Base-by-base conservation (phyloP, 2,888 invertebrate genomes). In the Amiota communis region DNA sequence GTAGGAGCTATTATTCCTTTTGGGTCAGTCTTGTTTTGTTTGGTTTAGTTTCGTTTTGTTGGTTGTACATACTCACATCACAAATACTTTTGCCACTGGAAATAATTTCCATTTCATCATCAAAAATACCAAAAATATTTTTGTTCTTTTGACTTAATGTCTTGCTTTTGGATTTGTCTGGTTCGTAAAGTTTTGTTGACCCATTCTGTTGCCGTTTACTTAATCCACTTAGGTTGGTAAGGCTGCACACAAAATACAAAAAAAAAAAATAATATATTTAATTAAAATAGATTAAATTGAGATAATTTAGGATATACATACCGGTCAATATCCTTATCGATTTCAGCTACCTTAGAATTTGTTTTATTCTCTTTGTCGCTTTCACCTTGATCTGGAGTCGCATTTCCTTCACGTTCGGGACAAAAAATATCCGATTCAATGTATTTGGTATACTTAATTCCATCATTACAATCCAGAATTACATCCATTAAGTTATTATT, bases 301-400 rank as follows among this genome's bases (percentile, higher is more conserved):
- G 10, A 17, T 59, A 8, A 57, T 51, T 67, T 53, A 13, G 3
- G 1, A 17, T 53, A 10, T 51, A 76, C 77, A 73, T 73, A 88
- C 88, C 87, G 81, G 57, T 88, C 84, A 17, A 89, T 88, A 82
- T 88, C 88, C 65, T 86, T 88, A 61, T 88, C 88, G 4, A 83
- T 78, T 59, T 83, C 79, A 69, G 85, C 85, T n/a, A 80, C 81
- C 23, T 71, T 75, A 56, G 74, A 49, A 75, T 78, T 13, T 72
- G 70, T 72, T 75, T 75, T 20, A 8, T 81, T 81, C 23, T 82
- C 86, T 57, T 85, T 86, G 48, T 84, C 86, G 53, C 81, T 80
- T 64, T 84, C 86, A 69, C 77, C 77, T 61, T 78, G 78, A 20
- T 63, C 17, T 4, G 53, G 17, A 11, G 65, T 12, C 13, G 20